Percentiles rank a stretch among this genome's conserved stretches.
phyloP scores from a whole-genome alignment of 2,113 vertebrate species.

The Axis porcinus region DNA sequence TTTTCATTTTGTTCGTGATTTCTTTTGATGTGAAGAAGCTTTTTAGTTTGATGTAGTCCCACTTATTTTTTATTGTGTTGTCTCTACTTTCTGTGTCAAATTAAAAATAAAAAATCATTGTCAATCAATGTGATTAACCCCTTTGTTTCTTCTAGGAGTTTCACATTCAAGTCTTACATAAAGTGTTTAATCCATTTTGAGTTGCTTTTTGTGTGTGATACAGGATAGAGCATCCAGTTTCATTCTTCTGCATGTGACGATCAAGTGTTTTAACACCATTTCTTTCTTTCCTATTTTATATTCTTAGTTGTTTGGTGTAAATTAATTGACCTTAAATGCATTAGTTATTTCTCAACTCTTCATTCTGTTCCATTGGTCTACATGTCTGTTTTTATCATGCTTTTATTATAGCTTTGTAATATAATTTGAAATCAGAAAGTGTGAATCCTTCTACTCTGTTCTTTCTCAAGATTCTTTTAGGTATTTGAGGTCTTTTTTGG shows the following conservation, averaged over 20 bases:
- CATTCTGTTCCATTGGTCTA: not conserved
- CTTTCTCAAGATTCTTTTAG: not conserved
- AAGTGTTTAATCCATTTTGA: not conserved
- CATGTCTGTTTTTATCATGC: not conserved
- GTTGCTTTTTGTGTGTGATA: not conserved
- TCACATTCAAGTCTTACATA: not conserved
- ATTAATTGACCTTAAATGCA: not conserved
- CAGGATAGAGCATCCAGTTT: not conserved
- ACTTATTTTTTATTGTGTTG: not conserved
- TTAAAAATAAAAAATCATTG: not conserved
- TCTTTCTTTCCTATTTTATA: not conserved
- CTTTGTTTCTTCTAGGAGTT: not conserved
- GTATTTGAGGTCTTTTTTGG: not conserved
- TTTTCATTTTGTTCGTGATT: not conserved
- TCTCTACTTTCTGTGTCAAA: not conserved
- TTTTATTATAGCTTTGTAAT: not conserved
- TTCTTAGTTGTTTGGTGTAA: not conserved
- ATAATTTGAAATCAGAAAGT: not conserved
- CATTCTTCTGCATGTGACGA: not conserved
- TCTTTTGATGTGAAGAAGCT: not conserved
- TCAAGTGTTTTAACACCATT: not conserved
- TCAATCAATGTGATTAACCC: not conserved
- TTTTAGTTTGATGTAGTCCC: not conserved
- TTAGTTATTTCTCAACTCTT: not conserved
- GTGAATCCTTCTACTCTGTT: not conserved